These are phyloP conservation scores for Stictonetta naevosa DNA, from an alignment of 2,113 vertebrate species.

Conservation along the genomic window DNA sequence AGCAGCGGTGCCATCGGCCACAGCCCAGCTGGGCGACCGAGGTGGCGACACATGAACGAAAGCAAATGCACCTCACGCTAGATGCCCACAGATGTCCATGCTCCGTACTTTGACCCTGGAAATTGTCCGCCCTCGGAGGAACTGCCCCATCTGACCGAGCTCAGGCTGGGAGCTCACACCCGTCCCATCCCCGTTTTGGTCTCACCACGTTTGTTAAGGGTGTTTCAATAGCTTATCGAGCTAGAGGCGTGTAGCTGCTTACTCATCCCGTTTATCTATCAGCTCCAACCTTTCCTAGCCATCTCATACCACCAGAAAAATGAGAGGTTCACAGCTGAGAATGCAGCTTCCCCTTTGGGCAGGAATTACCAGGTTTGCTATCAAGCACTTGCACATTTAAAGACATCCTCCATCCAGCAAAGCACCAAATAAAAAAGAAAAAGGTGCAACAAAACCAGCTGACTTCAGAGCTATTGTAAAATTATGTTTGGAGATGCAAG, in stretches of 20 bases:
- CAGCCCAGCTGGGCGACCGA: background rate
- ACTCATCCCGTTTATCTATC: background rate
- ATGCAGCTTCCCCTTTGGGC: background rate
- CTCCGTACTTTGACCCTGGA: background rate
- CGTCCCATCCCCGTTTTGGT: background rate
- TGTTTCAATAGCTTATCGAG: background rate
- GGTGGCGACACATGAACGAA: background rate
- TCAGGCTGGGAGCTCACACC: background rate
- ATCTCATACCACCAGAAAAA: background rate
- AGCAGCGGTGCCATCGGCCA: background rate
- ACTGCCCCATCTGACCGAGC: rapidly evolving
- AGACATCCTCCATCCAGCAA: background rate
- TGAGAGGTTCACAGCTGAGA: background rate
- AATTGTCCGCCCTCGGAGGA: background rate
- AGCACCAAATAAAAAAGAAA: background rate
- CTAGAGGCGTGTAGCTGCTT: background rate
- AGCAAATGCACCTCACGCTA: background rate
- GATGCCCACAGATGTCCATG: too few species aligned
- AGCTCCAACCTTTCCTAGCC: background rate
- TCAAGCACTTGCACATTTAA: background rate
- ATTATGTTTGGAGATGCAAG: background rate
- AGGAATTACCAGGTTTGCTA: rapidly evolving
- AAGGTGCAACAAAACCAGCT: background rate
- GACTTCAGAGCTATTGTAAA: background rate
- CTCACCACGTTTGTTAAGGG: background rate